A percentile compares a stretch with the other conserved stretches of the same genome.
Conservation (phyloP, 1,140 invertebrate species). For the Vollenhovia emeryi region DNA sequence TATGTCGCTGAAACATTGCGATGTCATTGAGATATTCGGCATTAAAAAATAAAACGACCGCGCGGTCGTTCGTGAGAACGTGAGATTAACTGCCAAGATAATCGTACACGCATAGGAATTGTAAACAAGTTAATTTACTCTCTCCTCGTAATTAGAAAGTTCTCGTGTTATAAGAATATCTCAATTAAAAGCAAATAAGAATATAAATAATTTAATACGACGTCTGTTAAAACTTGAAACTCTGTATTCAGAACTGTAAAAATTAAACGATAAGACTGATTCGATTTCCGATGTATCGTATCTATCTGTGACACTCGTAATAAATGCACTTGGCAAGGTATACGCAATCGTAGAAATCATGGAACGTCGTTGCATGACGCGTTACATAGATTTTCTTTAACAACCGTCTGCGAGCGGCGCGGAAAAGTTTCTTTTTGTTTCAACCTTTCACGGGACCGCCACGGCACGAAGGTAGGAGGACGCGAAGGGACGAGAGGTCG, state of each 20-base stretch:
- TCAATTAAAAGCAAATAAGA: not conserved
- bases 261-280: no score
- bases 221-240: not conserved
- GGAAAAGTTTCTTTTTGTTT: slow-evolving; percentile 57
- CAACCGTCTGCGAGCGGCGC: slow-evolving; percentile 11
- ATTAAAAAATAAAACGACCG: not conserved
- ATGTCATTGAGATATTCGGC: not conserved
- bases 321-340: not conserved
- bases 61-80: not conserved
- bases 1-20: not conserved
- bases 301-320: not conserved
- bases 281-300: not conserved
- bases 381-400: slow-evolving; percentile 29
- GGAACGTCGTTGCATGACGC: not conserved
- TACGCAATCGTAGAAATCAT: not conserved
- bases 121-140: not conserved
- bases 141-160: not conserved
- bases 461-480: slow-evolving; percentile 16
- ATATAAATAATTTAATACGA: not conserved
- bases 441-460: slow-evolving; percentile 35
- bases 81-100: not conserved
- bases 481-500: slow-evolving; percentile 24
- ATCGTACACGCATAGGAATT: not conserved
- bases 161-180: not conserved
- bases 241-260: not conserved